Base-by-base conservation (phyloP, 2,797 vertebrate species). In the Danionella dracula region DNA sequence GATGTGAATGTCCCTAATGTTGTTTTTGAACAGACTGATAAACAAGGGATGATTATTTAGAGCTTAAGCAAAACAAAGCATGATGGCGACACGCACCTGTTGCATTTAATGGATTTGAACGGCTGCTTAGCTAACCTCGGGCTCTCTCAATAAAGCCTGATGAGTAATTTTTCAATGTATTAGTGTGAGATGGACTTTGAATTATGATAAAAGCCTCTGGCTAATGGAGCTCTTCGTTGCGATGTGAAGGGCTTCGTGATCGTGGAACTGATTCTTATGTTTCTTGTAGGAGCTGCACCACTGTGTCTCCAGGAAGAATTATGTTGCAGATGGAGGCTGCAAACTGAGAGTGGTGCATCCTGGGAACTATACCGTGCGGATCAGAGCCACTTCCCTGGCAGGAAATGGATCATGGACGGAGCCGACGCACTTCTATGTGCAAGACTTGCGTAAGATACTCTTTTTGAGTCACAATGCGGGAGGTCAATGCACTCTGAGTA, bases 361-460 rank as follows among this genome's bases (percentile, higher is more conserved):
- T 1, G 96, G 96, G 20, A 99, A 98, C 77, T 98, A 98, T 85
- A 94, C 92, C 0, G 91, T 96, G 38, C 85, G 91, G 1, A 81
- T 99, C 17, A 83, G 96, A 12, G 95, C 96, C 41, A 98, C 96
- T 0, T 98, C 96, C 0, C 83, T 99, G 79, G 94, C 96, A 0
- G 95, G 95, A 5, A 99, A 97, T 0, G 96, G 96, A 34, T 98
- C 96, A 0, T 98, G 96, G 96, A 98, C 96, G 0, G 91, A 96
- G 8, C 87, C 92, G 3, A 85, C 87, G 0, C 91, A 92, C 53
- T 96, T 99, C 48, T 92, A 90, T 0, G 90, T 99, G 46, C 83
- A 91, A 0, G 93, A 97, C 32, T 62, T 73, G 2, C 79, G 95
- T 99, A 84, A 91, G 93, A 86, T 1, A 1, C 48, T n/a, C n/a